A percentile compares a stretch with the other conserved stretches of the same genome.
These are phyloP conservation scores for Mastomys coucha DNA, from an alignment of 2,113 vertebrate genomes.

Conservation along the genomic window DNA sequence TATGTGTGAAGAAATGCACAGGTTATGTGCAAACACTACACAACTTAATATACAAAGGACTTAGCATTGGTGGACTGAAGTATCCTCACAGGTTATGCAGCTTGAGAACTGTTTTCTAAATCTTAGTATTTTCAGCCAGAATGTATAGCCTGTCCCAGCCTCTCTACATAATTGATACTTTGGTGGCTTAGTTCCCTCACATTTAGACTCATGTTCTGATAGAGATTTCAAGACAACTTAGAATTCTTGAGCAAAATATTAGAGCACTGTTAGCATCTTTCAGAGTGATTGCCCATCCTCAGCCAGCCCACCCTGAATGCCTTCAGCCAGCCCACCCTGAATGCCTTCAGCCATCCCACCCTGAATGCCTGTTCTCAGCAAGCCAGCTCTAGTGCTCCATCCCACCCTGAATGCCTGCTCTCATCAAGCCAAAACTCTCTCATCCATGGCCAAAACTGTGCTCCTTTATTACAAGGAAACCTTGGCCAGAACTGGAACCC, in stretches of 20 bases:
- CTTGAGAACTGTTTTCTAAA: constrained; percentile 24
- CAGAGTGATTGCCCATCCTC: too few relatives aligned
- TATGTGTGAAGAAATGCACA: too few relatives aligned
- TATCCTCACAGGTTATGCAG: not conserved
- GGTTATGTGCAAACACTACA: not conserved
- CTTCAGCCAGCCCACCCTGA: not conserved
- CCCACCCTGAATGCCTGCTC: too few relatives aligned
- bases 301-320: not conserved
- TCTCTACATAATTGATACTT: not conserved
- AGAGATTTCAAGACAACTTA: constrained; percentile 19
- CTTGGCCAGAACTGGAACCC: not conserved
- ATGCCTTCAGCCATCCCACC: not conserved
- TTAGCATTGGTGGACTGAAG: not conserved
- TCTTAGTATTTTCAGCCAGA: constrained; percentile 24
- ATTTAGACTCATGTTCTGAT: not conserved
- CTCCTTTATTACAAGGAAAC: not conserved
- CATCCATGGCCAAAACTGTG: not conserved
- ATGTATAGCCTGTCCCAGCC: not conserved
- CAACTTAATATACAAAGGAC: not conserved
- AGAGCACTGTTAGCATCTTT: not conserved
- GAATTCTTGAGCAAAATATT: not conserved
- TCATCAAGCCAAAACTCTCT: too few relatives aligned
- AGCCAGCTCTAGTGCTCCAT: not conserved
- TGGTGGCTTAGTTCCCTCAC: not conserved
- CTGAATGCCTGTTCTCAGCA: too few relatives aligned